Conservation (phyloP, 64 coral and sea anemone species). For the Porites australiensis region DNA sequence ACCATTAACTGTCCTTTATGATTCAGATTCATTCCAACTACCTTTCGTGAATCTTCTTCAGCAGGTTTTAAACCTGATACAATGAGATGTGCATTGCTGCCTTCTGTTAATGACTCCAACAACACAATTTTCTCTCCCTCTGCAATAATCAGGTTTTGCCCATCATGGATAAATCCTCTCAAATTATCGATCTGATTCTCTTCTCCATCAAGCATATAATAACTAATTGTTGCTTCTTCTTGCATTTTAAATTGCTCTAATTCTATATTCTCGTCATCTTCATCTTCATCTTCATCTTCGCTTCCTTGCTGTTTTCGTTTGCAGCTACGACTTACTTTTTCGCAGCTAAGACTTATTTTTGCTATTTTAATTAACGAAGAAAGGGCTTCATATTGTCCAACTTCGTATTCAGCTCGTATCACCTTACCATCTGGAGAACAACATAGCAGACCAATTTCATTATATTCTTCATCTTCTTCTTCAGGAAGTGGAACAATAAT, state of each 20-base stretch:
- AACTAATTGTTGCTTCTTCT: conserved; percentile 57
- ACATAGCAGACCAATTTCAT: neutral
- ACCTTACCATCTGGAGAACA: conserved; percentile 66
- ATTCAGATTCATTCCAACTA: conserved; percentile 27
- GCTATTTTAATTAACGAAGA: neutral
- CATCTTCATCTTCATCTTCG: conserved; percentile 14
- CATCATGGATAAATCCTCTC: conserved; percentile 68
- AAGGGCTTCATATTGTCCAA: neutral
- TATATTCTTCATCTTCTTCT: neutral
- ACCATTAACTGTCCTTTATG: conserved; percentile 72
- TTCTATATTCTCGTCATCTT: neutral
- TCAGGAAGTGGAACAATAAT: neutral
- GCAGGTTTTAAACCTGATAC: conserved; percentile 42
- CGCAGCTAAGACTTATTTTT: conserved; percentile 28
- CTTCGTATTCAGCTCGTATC: no score
- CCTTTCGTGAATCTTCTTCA: neutral
- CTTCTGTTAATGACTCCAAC: conserved; percentile 61
- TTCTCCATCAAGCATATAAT: conserved; percentile 68
- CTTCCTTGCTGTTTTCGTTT: no score
- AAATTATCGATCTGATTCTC: conserved; percentile 16
- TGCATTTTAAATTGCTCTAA: neutral
- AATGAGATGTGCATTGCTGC: conserved; percentile 66
- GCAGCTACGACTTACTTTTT: no score
- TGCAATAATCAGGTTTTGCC: conserved; percentile 73
- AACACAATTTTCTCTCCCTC: conserved; percentile 52